Evolutionary conservation across 2,888 invertebrate genomes (phyloP).

Genomic region (Aspidapion aeneum): DNA sequence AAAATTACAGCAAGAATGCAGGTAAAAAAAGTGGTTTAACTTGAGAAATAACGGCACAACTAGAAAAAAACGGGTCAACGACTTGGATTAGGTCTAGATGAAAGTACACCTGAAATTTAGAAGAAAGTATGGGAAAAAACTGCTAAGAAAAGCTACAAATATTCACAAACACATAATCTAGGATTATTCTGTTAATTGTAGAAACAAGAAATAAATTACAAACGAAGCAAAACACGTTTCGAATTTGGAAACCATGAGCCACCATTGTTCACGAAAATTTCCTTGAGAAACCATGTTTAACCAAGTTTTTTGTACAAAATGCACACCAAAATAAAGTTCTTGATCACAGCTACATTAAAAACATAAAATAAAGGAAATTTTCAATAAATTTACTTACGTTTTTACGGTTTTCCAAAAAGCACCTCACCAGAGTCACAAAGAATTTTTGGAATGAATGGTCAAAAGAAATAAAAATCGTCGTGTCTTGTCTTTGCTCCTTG

Average conservation of each 20-base stretch:
- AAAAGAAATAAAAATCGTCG: constrained; percentile 22
- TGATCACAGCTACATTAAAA: no score
- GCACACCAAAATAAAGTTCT: background rate
- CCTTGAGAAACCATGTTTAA: background rate
- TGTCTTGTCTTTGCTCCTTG: constrained; percentile 17
- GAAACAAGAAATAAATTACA: constrained; percentile 17
- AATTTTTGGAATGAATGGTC: constrained; percentile 24
- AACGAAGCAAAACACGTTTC: background rate
- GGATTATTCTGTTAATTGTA: background rate
- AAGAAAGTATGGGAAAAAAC: background rate
- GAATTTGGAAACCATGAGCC: constrained; percentile 7
- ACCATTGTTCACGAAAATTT: constrained; percentile 19
- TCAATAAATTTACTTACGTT: constrained; percentile 42
- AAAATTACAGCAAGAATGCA: background rate
- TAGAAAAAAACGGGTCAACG: constrained; percentile 36
- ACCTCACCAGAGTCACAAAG: constrained; percentile 45
- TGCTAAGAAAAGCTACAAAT: background rate
- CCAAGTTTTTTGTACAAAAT: background rate
- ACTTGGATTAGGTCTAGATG: constrained; percentile 22
- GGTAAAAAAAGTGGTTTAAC: constrained; percentile 12
- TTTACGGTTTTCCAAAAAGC: constrained; percentile 49
- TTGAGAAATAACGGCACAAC: constrained; percentile 33
- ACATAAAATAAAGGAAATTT: no score
- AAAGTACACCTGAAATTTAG: background rate
- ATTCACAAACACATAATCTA: no score